Conservation (phyloP, 1,140 invertebrate genomes). For the Heliconius melpomene region DNA sequence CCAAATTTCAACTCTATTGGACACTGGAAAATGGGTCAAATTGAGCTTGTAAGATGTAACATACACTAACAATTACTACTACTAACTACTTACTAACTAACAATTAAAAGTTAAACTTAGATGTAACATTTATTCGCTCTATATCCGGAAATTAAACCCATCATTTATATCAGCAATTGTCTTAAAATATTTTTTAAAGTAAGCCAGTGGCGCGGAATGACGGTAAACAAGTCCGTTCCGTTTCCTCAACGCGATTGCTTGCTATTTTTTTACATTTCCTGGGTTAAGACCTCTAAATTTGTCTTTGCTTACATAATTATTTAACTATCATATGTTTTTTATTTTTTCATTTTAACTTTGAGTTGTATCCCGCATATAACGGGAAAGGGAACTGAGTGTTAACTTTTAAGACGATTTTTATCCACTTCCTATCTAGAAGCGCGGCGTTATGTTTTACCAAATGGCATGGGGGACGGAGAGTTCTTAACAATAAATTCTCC, state of each 20-base stretch:
- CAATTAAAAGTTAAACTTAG: background rate
- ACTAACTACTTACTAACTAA: too few relatives aligned
- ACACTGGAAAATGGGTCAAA: too few relatives aligned
- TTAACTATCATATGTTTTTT: background rate
- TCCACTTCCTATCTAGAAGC: too few relatives aligned
- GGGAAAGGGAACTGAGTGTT: background rate
- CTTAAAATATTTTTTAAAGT: conserved; percentile 24
- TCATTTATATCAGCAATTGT: background rate
- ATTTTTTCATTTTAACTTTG: background rate
- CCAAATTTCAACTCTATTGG: too few relatives aligned
- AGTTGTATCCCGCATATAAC: background rate
- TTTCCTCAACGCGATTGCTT: conserved; percentile 32
- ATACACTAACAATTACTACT: too few relatives aligned
- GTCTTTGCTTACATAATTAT: background rate
- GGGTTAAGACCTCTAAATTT: conserved; percentile 1
- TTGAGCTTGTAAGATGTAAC: too few relatives aligned
- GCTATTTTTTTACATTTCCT: conserved; percentile 25
- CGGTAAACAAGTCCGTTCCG: conserved; percentile 27
- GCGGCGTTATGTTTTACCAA: too few relatives aligned
- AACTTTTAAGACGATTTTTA: too few relatives aligned
- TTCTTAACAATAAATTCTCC: too few relatives aligned
- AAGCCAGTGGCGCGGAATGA: conserved; percentile 22
- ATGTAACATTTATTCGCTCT: background rate
- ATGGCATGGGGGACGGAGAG: too few relatives aligned
- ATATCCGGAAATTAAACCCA: background rate